These are phyloP conservation scores for Bombus confusus DNA, from an alignment of 1,140 invertebrate genomes.

Conservation along the genomic window DNA sequence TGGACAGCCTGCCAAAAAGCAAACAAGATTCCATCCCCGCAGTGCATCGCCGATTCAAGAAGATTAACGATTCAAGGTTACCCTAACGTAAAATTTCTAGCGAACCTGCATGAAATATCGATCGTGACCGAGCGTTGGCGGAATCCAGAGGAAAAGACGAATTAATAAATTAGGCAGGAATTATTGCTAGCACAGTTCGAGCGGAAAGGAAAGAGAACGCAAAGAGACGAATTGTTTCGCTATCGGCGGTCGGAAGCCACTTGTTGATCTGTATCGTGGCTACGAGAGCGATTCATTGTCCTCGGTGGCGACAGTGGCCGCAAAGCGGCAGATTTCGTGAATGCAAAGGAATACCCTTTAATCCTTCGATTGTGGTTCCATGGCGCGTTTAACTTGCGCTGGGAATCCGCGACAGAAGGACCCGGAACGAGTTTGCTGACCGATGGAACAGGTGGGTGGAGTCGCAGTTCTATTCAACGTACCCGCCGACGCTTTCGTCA, in stretches of 20 bases:
- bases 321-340: slow-evolving; percentile 10
- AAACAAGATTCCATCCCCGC: no score
- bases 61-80: no score
- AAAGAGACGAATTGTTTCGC: not conserved
- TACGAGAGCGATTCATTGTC: slow-evolving; percentile 5
- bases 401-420: slow-evolving; percentile 6
- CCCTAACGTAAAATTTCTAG: no score
- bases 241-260: slow-evolving; percentile 18
- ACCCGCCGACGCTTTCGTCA: slow-evolving; percentile 3
- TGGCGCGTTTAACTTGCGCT: slow-evolving; percentile 1
- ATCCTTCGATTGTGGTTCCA: slow-evolving; percentile 19
- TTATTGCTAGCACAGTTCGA: not conserved
- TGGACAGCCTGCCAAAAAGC: no score
- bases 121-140: not conserved
- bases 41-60: no score
- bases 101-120: no score
- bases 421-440: slow-evolving; percentile 20
- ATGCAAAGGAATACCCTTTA: slow-evolving; percentile 37
- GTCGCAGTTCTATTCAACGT: slow-evolving; percentile 30
- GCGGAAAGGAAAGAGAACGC: not conserved
- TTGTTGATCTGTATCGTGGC: slow-evolving; percentile 34
- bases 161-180: not conserved
- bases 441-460: slow-evolving; percentile 56
- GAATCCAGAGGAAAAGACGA: not conserved
- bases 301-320: not conserved